Base-by-base conservation (phyloP, 2,888 invertebrate genomes). In the Laspeyria flexula region DNA sequence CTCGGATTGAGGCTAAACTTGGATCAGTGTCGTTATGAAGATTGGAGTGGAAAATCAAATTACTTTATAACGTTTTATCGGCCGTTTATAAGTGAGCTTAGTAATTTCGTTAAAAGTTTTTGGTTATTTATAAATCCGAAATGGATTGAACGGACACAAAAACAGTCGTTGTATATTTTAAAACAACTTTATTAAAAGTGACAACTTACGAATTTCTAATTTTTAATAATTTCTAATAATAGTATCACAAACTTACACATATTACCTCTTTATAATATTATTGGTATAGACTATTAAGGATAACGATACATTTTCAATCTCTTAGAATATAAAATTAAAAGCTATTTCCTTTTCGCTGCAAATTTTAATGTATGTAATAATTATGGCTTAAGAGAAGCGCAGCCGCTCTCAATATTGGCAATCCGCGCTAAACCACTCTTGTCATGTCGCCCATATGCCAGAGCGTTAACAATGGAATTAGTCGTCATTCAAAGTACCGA, bases 401-500 rank as follows among this genome's bases (percentile, higher is more conserved):
- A 60, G 52, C 56, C 60, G 48, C 55, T 57, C 69, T 69, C 68
- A 65, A 79, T 79, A 79, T 79, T 73, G 70, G 62, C 74, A 81
- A 84, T 83, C 72, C 52, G 44, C 53, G 53, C 71, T 77, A 78
- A 87, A 78, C 80, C 82, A 64, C 76, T 79, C 84, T 75, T 81
- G 86, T 83, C 85, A 82, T 85, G 84, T 82, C 60, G 73, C 81
- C 87, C 91, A 91, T 90, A 90, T 91, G 91, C 78, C 85, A 75
- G 63, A 70, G 70, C 83, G 81, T 80, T 81, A 84, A 92, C 91
- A 91, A 91, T 89, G 76, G 91, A 90, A 91, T 92, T 92, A 92
- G 91, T 81, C 88, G 84, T 82, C 86, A 91, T 92, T 92, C 87
- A 92, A 85, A 89, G 83, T 82, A 83, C 80, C 80, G 81, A 79